Percentiles rank a stretch among this genome's conserved stretches.
phyloP scores from a whole-genome alignment of 23 tunicate genomes.

The Oikopleura vanhoeffeni region DNA sequence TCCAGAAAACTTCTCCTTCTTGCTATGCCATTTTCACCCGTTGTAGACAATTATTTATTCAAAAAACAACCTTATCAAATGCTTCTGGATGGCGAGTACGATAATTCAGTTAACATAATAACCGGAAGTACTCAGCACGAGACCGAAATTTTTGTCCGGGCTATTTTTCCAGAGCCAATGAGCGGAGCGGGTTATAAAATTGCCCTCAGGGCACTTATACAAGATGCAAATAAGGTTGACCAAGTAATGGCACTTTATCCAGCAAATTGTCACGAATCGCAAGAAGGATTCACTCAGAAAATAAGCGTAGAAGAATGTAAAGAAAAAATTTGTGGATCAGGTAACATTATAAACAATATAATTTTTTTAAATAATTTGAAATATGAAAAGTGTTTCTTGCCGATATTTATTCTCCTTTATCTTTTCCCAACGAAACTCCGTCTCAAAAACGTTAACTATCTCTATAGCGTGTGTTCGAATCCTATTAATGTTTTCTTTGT shows the following conservation, averaged over 20 bases:
- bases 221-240: neutral
- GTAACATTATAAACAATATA: too few species aligned
- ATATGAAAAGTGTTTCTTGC: too few species aligned
- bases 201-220: neutral
- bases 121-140: neutral
- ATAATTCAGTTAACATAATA: neutral
- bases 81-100: conserved; percentile 13
- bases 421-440: too few species aligned
- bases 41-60: neutral
- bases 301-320: neutral
- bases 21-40: conserved; percentile 15
- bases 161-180: neutral
- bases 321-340: neutral
- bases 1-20: neutral
- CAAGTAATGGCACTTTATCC: neutral
- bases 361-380: too few species aligned
- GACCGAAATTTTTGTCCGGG: conserved; percentile 1
- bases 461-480: too few species aligned
- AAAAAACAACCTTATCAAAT: neutral
- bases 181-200: neutral
- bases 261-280: neutral
- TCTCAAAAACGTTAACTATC: too few species aligned
- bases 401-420: too few species aligned
- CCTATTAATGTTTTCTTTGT: too few species aligned
- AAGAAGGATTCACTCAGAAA: neutral